Evolutionary conservation across 2,797 vertebrate species (phyloP).

Genomic region (Cyprinodon diabolis): DNA sequence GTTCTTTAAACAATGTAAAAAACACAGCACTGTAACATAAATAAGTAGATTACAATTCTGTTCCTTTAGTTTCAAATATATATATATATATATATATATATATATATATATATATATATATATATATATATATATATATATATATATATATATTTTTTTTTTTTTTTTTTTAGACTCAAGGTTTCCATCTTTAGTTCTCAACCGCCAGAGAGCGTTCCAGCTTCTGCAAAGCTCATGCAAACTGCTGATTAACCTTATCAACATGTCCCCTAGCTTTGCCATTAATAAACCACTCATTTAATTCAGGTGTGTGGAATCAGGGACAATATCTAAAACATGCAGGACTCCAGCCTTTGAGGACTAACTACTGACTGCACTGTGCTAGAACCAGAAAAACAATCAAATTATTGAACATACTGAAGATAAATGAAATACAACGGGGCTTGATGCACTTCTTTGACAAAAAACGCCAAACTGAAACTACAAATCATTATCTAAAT

Average conservation of each 20-base stretch:
- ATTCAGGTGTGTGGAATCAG: background rate
- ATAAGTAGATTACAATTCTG: slow-evolving; percentile 16
- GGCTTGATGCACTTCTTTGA: background rate
- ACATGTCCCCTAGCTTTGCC: background rate
- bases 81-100: background rate
- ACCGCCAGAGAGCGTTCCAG: background rate
- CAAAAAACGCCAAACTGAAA: too few species aligned
- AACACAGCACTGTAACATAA: slow-evolving; percentile 14
- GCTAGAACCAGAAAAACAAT: background rate
- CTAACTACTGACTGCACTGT: background rate
- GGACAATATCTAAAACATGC: background rate
- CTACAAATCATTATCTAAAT: too few species aligned
- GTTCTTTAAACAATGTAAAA: slow-evolving; percentile 30
- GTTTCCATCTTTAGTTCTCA: background rate
- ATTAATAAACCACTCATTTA: background rate
- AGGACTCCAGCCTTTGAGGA: background rate
- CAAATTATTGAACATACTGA: background rate
- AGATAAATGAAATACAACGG: background rate
- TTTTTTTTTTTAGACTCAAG: background rate
- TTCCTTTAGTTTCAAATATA: background rate
- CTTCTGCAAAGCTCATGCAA: background rate
- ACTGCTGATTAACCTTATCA: background rate
- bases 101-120: too few species aligned
- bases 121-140: too few species aligned
- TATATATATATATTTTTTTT: too few species aligned